Percentiles rank a stretch among this genome's conserved stretches.
Conservation (phyloP, 2,888 invertebrate species). For the Hyppa rectilinea region DNA sequence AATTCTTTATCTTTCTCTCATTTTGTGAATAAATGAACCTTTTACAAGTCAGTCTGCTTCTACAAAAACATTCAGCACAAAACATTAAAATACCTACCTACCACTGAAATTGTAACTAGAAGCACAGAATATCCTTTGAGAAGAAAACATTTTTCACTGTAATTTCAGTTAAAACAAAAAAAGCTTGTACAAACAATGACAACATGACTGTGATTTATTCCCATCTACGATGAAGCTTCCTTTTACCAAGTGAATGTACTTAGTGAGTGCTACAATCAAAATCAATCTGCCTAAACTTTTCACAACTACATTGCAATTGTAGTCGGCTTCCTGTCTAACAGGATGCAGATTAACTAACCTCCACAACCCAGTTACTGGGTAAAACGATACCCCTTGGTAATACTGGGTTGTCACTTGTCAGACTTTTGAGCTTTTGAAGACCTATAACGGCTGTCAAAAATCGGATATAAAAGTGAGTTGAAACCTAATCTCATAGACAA, state of each 20-base stretch:
- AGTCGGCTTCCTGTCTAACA: too few species aligned
- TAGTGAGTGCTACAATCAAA: too few species aligned
- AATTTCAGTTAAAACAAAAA: neutral
- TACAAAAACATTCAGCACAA: conserved; percentile 23
- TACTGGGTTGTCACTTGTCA: too few species aligned
- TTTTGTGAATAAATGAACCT: conserved; percentile 36
- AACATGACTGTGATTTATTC: neutral
- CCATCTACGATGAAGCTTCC: neutral
- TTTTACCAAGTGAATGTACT: neutral
- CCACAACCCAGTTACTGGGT: too few species aligned
- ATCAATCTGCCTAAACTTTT: too few species aligned
- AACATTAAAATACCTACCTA: conserved; percentile 10
- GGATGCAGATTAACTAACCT: too few species aligned
- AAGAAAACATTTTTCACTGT: neutral
- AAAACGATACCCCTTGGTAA: too few species aligned
- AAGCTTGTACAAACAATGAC: too few species aligned
- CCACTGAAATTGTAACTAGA: neutral
- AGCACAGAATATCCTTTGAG: conserved; percentile 9
- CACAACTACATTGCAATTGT: too few species aligned
- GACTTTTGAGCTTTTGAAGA: too few species aligned
- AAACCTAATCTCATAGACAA: neutral
- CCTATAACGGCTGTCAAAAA: too few species aligned
- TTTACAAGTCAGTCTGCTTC: conserved; percentile 16
- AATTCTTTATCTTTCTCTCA: conserved; percentile 28
- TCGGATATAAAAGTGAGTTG: neutral